These are phyloP conservation scores for Drosophila dives DNA, from an alignment of 2,888 invertebrate species.

Conservation along the genomic window DNA sequence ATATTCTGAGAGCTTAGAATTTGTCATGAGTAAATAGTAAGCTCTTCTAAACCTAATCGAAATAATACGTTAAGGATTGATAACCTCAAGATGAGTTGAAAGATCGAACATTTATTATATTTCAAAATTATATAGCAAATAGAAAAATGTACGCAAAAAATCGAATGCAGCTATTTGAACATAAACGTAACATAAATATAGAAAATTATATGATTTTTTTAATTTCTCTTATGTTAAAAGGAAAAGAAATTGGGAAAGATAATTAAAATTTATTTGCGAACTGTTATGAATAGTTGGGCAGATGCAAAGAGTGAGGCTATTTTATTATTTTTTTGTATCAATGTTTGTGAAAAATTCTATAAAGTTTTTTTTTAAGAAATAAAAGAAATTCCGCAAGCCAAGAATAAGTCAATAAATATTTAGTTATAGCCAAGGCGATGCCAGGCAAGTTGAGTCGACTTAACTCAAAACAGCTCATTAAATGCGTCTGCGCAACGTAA, in stretches of 20 bases:
- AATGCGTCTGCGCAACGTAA: conserved; percentile 80
- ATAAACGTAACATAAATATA: background rate
- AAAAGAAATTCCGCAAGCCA: conserved; percentile 35
- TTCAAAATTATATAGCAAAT: background rate
- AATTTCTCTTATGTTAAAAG: background rate
- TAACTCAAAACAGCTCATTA: conserved; percentile 65
- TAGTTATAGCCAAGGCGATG: conserved; percentile 31
- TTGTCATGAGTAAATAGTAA: too few species aligned
- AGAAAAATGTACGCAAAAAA: background rate
- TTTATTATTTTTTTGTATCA: background rate
- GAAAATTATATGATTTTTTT: background rate
- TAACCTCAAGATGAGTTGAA: background rate
- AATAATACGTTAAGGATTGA: background rate
- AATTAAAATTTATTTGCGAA: background rate
- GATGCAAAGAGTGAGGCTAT: background rate
- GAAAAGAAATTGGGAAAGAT: background rate
- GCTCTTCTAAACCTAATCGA: background rate
- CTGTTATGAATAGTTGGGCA: too few species aligned
- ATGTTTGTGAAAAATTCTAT: conserved; percentile 4
- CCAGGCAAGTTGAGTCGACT: conserved; percentile 32
- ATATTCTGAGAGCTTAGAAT: background rate
- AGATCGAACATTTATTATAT: background rate
- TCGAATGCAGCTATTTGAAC: background rate
- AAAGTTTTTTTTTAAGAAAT: conserved; percentile 36
- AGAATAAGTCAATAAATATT: conserved; percentile 61